phyloP scores from a whole-genome alignment of 2,113 vertebrate genomes.

The Edolisoma coerulescens region DNA sequence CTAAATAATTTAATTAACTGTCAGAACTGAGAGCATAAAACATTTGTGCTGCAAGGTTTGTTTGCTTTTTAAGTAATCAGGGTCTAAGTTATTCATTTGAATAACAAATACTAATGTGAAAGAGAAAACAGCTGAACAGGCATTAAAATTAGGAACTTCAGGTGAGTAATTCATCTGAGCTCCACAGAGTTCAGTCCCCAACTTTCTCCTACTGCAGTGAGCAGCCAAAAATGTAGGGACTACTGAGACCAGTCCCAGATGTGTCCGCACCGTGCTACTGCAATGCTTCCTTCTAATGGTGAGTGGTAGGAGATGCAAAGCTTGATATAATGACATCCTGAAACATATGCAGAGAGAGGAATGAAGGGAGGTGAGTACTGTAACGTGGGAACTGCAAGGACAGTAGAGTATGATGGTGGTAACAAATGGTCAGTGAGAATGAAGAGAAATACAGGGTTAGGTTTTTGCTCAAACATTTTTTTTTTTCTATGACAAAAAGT shows the following conservation, averaged over 20 bases:
- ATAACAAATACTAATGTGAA: background rate
- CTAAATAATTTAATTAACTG: background rate
- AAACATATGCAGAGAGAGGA: background rate
- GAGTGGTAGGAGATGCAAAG: background rate
- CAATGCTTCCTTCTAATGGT: background rate
- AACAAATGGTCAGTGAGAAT: background rate
- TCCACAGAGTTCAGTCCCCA: background rate
- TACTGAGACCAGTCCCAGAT: background rate
- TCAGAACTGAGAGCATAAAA: background rate
- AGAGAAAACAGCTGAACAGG: background rate
- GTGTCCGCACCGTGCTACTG: background rate
- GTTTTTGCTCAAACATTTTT: background rate
- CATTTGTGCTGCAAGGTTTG: background rate
- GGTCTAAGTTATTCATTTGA: background rate
- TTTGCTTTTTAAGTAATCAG: background rate
- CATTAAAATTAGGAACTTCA: background rate
- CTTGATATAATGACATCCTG: background rate
- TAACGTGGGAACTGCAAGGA: background rate
- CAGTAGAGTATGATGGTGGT: no score
- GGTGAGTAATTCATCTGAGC: background rate
- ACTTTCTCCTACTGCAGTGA: background rate
- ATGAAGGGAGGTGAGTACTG: background rate
- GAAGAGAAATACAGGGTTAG: background rate
- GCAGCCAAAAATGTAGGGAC: background rate
- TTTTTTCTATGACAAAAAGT: background rate